phyloP scores from a whole-genome alignment of 2,113 vertebrate species.

The Deroptyus accipitrinus region DNA sequence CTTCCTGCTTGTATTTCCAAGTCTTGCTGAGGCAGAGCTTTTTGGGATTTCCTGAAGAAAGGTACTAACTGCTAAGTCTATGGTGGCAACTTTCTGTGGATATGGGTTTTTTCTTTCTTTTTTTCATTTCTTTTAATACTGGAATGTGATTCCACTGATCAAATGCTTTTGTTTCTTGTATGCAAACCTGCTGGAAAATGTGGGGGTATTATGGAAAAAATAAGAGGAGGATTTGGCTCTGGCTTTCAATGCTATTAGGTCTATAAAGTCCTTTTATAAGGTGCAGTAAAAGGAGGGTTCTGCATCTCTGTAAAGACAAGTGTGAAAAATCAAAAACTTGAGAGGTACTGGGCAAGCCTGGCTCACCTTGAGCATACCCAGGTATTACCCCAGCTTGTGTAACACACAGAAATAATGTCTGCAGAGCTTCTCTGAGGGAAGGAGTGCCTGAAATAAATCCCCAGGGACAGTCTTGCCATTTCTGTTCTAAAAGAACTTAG shows the following conservation, averaged over 20 bases:
- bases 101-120: neutral
- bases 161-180: neutral
- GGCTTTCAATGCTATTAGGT: neutral
- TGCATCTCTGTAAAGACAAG: neutral
- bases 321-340: neutral
- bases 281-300: neutral
- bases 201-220: neutral
- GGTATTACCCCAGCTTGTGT: neutral
- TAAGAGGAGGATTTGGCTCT: neutral
- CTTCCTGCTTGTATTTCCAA: neutral
- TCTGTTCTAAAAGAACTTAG: neutral
- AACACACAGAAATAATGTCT: neutral
- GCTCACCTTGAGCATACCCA: rapidly evolving
- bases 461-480: neutral
- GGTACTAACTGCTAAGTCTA: neutral
- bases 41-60: neutral
- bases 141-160: neutral
- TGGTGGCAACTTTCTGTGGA: neutral
- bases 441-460: neutral
- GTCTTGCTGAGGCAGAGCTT: neutral
- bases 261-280: neutral
- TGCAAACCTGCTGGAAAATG: neutral
- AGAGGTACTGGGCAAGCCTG: neutral
- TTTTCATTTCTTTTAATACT: neutral
- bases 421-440: neutral